These are phyloP conservation scores for Halocaridina rubra DNA, from an alignment of 2,888 invertebrate species.

Conservation along the genomic window DNA sequence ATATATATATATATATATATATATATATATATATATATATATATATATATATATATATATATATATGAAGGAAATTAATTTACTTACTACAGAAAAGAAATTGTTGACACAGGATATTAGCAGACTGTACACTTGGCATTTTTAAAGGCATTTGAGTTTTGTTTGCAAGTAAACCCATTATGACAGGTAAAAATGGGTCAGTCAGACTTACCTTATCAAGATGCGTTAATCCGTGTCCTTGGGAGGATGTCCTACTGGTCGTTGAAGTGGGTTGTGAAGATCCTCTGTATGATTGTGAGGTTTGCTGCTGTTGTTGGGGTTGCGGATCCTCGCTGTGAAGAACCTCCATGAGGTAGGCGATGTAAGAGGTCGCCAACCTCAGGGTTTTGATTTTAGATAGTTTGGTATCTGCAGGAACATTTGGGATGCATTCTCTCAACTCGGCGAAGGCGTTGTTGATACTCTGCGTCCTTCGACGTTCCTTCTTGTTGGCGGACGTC, in stretches of 20 bases:
- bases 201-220: conserved; percentile 25
- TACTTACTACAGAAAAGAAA: too few relatives aligned
- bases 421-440: conserved; percentile 92
- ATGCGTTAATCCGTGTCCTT: neutral
- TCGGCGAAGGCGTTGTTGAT: conserved; percentile 96
- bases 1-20: conserved; percentile 1
- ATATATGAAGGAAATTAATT: too few relatives aligned
- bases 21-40: neutral
- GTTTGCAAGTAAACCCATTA: too few relatives aligned
- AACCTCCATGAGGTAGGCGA: conserved; percentile 90
- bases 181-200: too few relatives aligned
- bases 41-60: neutral
- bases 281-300: conserved; percentile 16
- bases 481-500: conserved; percentile 94
- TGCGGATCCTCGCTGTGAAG: conserved; percentile 68
- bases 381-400: conserved; percentile 94
- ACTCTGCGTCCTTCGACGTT: conserved; percentile 88
- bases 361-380: conserved; percentile 90
- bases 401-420: conserved; percentile 96
- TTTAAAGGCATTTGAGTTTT: too few relatives aligned
- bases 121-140: too few relatives aligned
- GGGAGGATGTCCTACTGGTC: neutral
- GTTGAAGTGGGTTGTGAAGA: neutral
- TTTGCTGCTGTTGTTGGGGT: neutral
- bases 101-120: too few relatives aligned